Evolutionary conservation across 23 tunicate genomes (phyloP).

Genomic region (Aplidium turbinatum): DNA sequence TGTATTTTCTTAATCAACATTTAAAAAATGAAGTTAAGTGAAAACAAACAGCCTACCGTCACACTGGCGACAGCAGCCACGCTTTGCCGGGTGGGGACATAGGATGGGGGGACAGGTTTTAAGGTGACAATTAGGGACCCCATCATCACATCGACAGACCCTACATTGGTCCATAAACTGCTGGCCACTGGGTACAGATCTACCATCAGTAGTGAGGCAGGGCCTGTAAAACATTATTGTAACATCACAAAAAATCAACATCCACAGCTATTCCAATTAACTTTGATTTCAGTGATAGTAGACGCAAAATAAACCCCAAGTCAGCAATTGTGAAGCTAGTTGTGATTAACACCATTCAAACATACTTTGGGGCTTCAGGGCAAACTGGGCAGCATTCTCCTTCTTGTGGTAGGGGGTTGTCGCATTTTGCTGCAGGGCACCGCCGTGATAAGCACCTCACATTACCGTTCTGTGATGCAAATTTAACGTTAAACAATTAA

Average conservation of each 20-base stretch:
- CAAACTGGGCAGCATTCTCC: slow-evolving; percentile 68
- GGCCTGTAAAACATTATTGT: background rate
- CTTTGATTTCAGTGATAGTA: too few relatives aligned
- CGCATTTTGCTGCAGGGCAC: slow-evolving; percentile 48
- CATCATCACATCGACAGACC: slow-evolving; percentile 57
- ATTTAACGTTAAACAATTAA: too few relatives aligned
- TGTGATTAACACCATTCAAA: too few relatives aligned
- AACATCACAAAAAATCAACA: too few relatives aligned
- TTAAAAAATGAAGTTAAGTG: too few relatives aligned
- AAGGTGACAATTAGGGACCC: slow-evolving; percentile 42
- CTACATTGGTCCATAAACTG: slow-evolving; percentile 49
- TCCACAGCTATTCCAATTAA: too few relatives aligned
- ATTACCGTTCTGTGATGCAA: slow-evolving; percentile 70
- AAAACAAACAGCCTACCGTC: slow-evolving; percentile 39
- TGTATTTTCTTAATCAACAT: too few relatives aligned
- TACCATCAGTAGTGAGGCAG: background rate
- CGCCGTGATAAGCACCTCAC: slow-evolving; percentile 45
- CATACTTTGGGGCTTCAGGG: slow-evolving; percentile 37
- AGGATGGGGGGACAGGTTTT: slow-evolving; percentile 44
- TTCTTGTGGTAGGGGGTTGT: slow-evolving; percentile 27
- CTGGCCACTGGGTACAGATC: slow-evolving; percentile 23
- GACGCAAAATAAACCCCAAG: too few relatives aligned
- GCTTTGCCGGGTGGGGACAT: slow-evolving; percentile 42
- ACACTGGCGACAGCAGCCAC: slow-evolving; percentile 63
- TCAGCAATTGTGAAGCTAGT: too few relatives aligned